A percentile compares a stretch with the other conserved stretches of the same genome.
Evolutionary conservation across 2,797 vertebrate genomes (phyloP).

Genomic region (Crax fasciolata): DNA sequence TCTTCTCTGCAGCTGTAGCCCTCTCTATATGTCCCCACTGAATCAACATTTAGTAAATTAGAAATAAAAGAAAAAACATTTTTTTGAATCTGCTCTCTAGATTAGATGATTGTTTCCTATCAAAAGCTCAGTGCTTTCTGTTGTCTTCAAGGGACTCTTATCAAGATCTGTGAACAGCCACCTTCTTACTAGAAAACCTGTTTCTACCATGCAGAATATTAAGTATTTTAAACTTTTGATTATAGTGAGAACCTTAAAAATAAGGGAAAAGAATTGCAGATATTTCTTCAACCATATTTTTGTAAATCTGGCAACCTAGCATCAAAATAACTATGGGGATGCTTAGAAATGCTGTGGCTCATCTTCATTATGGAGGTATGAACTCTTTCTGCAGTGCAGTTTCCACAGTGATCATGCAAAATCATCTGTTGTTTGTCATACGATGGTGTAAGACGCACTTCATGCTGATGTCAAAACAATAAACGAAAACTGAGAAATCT

Average conservation of each 20-base stretch:
- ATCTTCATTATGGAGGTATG: not conserved
- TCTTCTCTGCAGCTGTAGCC: not conserved
- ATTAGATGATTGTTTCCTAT: not conserved
- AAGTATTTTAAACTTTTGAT: not conserved
- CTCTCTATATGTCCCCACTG: not conserved
- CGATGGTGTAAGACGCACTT: slow-evolving; percentile 9
- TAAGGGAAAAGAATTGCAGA: not conserved
- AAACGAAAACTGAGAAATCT: slow-evolving; percentile 9
- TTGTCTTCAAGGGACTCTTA: not conserved
- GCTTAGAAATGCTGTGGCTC: not conserved
- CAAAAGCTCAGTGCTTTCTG: not conserved
- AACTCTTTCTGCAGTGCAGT: not conserved
- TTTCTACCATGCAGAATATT: not conserved
- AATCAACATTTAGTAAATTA: not conserved
- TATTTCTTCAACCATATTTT: not conserved
- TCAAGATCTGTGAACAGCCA: not conserved
- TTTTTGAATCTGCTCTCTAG: not conserved
- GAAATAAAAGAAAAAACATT: not conserved
- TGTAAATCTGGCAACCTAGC: not conserved
- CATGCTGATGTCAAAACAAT: slow-evolving; percentile 43
- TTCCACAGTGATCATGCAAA: slow-evolving; percentile 31
- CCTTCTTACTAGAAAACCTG: not conserved
- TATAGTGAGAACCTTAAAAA: not conserved
- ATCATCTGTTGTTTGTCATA: slow-evolving; percentile 26
- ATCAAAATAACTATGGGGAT: not conserved